These are phyloP conservation scores for Bungarus multicinctus DNA, from an alignment of 2,113 vertebrate genomes.

Conservation along the genomic window DNA sequence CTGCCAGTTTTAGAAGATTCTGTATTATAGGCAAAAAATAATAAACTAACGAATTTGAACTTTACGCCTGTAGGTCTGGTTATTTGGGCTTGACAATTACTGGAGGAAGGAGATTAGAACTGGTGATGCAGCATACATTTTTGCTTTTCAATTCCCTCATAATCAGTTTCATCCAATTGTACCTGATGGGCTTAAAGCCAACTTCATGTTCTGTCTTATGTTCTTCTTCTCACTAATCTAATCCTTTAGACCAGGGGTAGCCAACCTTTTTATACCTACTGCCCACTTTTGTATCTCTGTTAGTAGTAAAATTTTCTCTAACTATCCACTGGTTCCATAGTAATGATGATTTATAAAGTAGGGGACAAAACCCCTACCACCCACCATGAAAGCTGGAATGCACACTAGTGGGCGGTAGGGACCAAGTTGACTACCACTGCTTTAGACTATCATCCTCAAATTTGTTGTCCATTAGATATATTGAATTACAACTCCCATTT, in stretches of 20 bases:
- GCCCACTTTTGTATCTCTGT: too few relatives aligned
- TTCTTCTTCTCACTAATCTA: neutral
- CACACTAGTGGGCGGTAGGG: too few relatives aligned
- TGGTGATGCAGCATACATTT: neutral
- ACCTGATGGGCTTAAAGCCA: neutral
- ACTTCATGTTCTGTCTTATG: neutral
- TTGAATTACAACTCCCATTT: neutral
- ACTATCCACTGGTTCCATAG: too few relatives aligned
- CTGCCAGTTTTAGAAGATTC: too few relatives aligned
- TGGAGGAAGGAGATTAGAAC: neutral
- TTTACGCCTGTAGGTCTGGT: neutral
- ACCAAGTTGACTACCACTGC: too few relatives aligned
- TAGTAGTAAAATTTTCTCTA: too few relatives aligned
- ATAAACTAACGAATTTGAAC: neutral
- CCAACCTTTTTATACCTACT: too few relatives aligned
- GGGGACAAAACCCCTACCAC: too few relatives aligned
- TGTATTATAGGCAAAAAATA: too few relatives aligned
- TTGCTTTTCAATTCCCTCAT: neutral
- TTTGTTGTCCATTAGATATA: neutral
- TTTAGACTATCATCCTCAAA: neutral
- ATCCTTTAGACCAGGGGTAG: neutral
- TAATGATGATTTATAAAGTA: too few relatives aligned
- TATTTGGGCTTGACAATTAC: neutral
- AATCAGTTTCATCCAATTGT: neutral
- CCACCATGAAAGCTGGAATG: too few relatives aligned